phyloP scores from a whole-genome alignment of 2,113 vertebrate species.

The Marcusenius ussheri region DNA sequence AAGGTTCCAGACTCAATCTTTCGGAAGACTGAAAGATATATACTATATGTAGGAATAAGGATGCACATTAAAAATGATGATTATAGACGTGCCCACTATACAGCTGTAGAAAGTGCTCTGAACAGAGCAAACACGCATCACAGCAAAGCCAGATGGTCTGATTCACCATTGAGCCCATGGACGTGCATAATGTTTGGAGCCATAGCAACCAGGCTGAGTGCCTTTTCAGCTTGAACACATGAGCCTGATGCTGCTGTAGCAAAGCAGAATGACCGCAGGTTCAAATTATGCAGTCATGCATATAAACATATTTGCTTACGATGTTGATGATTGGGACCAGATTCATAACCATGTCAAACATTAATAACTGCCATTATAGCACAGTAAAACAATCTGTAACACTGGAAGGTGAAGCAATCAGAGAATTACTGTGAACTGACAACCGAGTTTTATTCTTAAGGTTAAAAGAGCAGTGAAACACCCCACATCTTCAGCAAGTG shows the following conservation, averaged over 20 bases:
- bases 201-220: slow-evolving; percentile 61
- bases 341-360: background rate
- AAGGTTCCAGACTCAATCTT: background rate
- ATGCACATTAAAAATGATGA: background rate
- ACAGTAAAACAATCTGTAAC: background rate
- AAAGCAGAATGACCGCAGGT: background rate
- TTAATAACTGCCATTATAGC: background rate
- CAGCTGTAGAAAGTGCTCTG: background rate
- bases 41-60: background rate
- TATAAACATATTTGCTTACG: background rate
- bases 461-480: background rate
- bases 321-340: background rate
- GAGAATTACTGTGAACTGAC: background rate
- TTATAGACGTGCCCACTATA: background rate
- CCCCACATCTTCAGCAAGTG: background rate
- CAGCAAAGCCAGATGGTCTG: background rate
- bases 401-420: background rate
- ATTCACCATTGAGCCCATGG: slow-evolving; percentile 25
- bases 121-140: slow-evolving; percentile 38
- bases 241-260: background rate
- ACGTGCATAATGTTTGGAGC: slow-evolving; percentile 53
- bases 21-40: background rate
- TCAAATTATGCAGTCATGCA: background rate
- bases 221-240: slow-evolving; percentile 27
- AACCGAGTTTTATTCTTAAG: background rate